These are phyloP conservation scores for Chrysina gloriosa DNA, from an alignment of 2,888 invertebrate species.

Conservation along the genomic window DNA sequence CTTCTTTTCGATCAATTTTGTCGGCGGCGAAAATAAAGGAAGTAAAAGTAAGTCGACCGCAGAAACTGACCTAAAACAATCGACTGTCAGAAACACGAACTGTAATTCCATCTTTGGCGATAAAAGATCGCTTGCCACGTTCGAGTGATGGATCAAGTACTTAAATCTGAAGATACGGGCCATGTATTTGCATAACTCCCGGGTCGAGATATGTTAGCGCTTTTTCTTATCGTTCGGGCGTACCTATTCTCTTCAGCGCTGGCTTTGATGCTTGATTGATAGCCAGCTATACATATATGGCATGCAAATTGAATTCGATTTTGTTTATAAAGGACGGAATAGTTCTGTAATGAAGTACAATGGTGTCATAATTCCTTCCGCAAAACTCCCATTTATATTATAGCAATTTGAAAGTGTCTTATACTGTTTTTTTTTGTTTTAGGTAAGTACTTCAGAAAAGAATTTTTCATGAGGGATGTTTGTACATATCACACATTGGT, in stretches of 20 bases:
- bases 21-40: not conserved
- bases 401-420: not conserved
- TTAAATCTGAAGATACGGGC: constrained; percentile 12
- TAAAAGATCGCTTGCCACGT: constrained; percentile 20
- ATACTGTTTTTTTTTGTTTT: not conserved
- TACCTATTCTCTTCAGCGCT: not conserved
- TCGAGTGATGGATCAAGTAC: constrained; percentile 38
- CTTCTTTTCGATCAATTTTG: not conserved
- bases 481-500: too few relatives aligned
- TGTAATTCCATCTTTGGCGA: constrained; percentile 22
- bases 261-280: constrained; percentile 16
- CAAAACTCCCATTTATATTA: not conserved
- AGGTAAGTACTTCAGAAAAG: not conserved
- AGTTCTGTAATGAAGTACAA: not conserved
- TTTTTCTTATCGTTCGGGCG: constrained; percentile 7
- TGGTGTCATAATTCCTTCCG: not conserved
- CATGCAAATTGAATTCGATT: not conserved
- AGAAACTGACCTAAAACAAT: constrained; percentile 23
- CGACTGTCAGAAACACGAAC: constrained; percentile 22
- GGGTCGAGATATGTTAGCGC: constrained; percentile 20
- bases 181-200: constrained; percentile 12
- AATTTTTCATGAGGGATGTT: not conserved
- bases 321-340: not conserved
- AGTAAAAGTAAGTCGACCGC: constrained; percentile 1
- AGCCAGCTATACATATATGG: not conserved